These are phyloP conservation scores for Pempheris klunzingeri DNA, from an alignment of 2,797 vertebrate genomes.

Conservation along the genomic window DNA sequence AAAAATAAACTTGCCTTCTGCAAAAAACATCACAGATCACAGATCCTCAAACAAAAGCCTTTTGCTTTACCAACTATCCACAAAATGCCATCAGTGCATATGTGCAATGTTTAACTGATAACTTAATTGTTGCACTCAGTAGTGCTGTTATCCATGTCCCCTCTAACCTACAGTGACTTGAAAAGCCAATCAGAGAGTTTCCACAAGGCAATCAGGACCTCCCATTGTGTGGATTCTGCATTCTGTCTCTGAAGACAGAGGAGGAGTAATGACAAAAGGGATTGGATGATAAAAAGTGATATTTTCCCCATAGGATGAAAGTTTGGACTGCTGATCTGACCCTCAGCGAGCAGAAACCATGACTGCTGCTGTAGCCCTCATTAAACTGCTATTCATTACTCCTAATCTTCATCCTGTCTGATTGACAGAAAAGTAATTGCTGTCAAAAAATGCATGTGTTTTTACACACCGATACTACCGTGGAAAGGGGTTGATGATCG, in stretches of 20 bases:
- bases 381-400: constrained; percentile 41
- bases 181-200: constrained; percentile 30
- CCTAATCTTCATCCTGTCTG: constrained; percentile 24
- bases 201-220: constrained; percentile 58
- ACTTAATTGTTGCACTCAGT: background rate
- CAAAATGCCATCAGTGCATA: background rate
- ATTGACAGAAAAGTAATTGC: constrained; percentile 50
- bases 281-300: constrained; percentile 49
- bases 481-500: constrained; percentile 42
- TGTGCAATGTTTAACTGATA: background rate
- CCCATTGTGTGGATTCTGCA: constrained; percentile 19
- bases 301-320: constrained; percentile 22
- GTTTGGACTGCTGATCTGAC: constrained; percentile 7
- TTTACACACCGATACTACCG: constrained; percentile 56
- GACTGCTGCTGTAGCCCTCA: constrained; percentile 8
- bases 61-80: background rate
- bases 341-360: constrained; percentile 22
- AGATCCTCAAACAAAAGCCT: background rate
- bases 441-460: constrained; percentile 39
- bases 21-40: background rate
- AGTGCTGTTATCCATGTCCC: background rate
- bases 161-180: background rate
- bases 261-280: constrained; percentile 64
- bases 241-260: constrained; percentile 41
- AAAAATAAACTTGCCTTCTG: background rate